Percentiles rank a stretch among this genome's conserved stretches.
Evolutionary conservation across 1,140 invertebrate species (phyloP).

Genomic region (Trichoplusia ni): DNA sequence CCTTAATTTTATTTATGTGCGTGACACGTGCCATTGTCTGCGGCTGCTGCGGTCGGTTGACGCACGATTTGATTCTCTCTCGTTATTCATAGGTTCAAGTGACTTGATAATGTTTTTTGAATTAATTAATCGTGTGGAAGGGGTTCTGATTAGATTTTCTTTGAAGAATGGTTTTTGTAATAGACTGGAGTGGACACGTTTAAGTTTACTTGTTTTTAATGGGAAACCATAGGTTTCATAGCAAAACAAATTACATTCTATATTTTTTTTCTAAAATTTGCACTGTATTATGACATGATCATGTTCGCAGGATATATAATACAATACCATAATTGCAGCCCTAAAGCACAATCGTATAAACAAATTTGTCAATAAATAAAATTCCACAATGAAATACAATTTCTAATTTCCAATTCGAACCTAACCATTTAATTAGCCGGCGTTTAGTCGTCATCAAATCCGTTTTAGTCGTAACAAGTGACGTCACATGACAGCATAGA

Average conservation of each 20-base stretch:
- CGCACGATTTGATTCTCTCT: slow-evolving; percentile 7
- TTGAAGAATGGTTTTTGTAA: not conserved
- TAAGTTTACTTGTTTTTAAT: too few relatives aligned
- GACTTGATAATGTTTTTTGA: not conserved
- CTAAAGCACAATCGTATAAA: too few relatives aligned
- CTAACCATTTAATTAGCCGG: not conserved
- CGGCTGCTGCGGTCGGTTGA: not conserved
- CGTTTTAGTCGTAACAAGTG: not conserved
- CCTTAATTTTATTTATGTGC: slow-evolving; percentile 69
- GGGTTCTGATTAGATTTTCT: not conserved
- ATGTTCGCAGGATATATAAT: too few relatives aligned
- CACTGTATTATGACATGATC: too few relatives aligned
- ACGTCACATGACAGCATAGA: too few relatives aligned
- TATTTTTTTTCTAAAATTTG: too few relatives aligned
- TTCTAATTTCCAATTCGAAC: not conserved
- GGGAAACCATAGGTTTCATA: too few relatives aligned
- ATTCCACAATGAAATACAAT: not conserved
- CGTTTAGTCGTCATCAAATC: not conserved
- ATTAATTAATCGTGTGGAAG: slow-evolving; percentile 4
- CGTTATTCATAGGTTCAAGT: slow-evolving; percentile 25
- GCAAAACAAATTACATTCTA: too few relatives aligned
- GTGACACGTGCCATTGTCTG: slow-evolving; percentile 58
- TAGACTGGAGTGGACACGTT: too few relatives aligned
- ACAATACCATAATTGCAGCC: too few relatives aligned
- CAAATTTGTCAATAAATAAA: too few relatives aligned